Evolutionary conservation across 2,888 invertebrate species (phyloP), one percentile per base, ranked within the genome.

Genomic region (Plebejus argus): DNA sequence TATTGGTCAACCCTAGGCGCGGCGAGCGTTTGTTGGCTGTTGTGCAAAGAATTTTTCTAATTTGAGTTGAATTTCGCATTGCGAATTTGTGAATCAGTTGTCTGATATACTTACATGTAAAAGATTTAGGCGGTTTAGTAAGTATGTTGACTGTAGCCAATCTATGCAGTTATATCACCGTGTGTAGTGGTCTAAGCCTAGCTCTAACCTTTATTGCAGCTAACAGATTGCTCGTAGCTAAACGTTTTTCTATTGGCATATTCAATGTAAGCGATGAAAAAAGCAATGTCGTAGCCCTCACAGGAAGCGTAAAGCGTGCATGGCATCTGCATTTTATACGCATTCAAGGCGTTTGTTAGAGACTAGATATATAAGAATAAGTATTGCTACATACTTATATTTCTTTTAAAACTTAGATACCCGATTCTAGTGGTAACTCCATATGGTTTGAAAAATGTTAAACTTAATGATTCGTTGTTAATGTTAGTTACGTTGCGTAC

Each of bases 151-250:
- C 53, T 18, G 53, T 53, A 18, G 53, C 53, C 53, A 18, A 53
- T 5, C 53, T 53, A 18, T 53, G 53, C 53, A 18, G 18, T 18
- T 53, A 45, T 53, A 53, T 53, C 18, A 53, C 18, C 5, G 53
- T 53, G 15, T 53, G 53, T 53, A 53, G 53, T 18, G 53, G 53
- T 53, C 18, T 53, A 1, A 53, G 1, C 53, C 53, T 1, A 18
- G 4, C 18, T 53, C 18, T 53, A 20, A 58, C n/a, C 3, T 20
- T 58, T 58, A 58, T 33, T 66, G 66, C 66, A 66, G 15, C 66
- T 66, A 28, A 66, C 66, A 66, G 66, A 66, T 66, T 33, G 28
- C 66, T 66, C 28, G 66, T 33, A 33, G 66, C 66, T 33, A 66
- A 66, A 66, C 33, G 66, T 66, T 66, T 61, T 61, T 12, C 61